Evolutionary conservation across 2,888 invertebrate species (phyloP).

Genomic region (Pachliopta kotzebuea): DNA sequence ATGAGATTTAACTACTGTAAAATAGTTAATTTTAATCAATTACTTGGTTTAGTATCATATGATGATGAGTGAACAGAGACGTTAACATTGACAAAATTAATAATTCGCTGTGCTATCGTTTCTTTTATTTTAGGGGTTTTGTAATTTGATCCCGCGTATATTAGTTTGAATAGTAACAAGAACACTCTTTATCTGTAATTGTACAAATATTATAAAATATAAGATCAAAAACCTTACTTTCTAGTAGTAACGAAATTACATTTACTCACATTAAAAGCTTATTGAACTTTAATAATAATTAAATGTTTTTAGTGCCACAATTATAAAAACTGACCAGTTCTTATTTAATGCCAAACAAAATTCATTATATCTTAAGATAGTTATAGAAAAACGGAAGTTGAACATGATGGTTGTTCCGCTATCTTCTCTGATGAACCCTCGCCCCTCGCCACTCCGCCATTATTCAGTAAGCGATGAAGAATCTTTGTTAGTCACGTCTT

Average conservation of each 20-base stretch:
- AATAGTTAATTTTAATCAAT: slow-evolving; percentile 5
- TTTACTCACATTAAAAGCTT: too few species aligned
- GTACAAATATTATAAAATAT: too few species aligned
- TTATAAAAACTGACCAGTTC: neutral
- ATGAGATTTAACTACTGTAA: slow-evolving; percentile 13
- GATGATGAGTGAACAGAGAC: neutral
- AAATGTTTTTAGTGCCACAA: neutral
- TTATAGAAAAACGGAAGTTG: slow-evolving; percentile 9
- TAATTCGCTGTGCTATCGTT: too few species aligned
- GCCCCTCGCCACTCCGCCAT: too few species aligned
- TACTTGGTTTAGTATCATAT: slow-evolving; percentile 9
- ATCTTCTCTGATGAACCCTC: slow-evolving; percentile 17
- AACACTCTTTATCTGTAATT: too few species aligned
- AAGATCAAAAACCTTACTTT: too few species aligned
- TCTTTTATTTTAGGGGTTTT: too few species aligned
- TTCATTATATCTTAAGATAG: neutral
- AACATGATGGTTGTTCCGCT: slow-evolving; percentile 5
- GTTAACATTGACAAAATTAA: too few species aligned
- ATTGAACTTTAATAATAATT: too few species aligned
- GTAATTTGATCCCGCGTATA: too few species aligned
- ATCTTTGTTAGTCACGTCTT: slow-evolving; percentile 27
- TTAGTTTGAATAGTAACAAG: too few species aligned
- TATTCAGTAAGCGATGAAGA: slow-evolving; percentile 10
- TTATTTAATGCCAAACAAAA: neutral
- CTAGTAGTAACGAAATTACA: too few species aligned